These are phyloP conservation scores for Talpa occidentalis DNA, from an alignment of 2,113 vertebrate genomes.

Conservation along the genomic window DNA sequence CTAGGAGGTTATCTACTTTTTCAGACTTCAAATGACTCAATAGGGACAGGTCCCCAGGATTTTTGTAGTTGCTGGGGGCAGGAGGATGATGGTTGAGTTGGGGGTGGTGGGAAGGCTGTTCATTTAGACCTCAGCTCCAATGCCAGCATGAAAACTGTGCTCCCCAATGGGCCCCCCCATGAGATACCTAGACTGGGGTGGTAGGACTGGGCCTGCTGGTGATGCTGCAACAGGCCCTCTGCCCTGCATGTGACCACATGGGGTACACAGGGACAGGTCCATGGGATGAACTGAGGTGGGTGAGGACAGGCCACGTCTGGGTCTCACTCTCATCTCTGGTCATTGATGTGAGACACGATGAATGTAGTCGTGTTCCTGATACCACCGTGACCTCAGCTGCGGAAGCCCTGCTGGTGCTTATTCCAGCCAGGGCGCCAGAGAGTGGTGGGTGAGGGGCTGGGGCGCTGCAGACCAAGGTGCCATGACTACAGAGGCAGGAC, in stretches of 20 bases:
- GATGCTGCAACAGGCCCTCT: rapidly evolving
- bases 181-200: not conserved
- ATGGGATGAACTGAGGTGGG: rapidly evolving
- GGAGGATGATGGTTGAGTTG: not conserved
- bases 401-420: not conserved
- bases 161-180: rapidly evolving
- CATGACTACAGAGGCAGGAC: rapidly evolving
- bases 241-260: not conserved
- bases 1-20: not conserved
- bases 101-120: rapidly evolving
- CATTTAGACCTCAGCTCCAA: rapidly evolving
- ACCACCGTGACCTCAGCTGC: not conserved
- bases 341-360: rapidly evolving
- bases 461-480: rapidly evolving
- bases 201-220: rapidly evolving
- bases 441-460: rapidly evolving
- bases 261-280: not conserved
- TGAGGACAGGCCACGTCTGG: rapidly evolving
- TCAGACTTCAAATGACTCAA: not conserved
- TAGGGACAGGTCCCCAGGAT: not conserved
- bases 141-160: rapidly evolving
- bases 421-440: not conserved
- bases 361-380: rapidly evolving
- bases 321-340: too few species aligned
- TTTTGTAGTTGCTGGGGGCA: not conserved